These are phyloP conservation scores for Cantharis lateralis DNA, from an alignment of 2,888 invertebrate genomes.

Conservation along the genomic window DNA sequence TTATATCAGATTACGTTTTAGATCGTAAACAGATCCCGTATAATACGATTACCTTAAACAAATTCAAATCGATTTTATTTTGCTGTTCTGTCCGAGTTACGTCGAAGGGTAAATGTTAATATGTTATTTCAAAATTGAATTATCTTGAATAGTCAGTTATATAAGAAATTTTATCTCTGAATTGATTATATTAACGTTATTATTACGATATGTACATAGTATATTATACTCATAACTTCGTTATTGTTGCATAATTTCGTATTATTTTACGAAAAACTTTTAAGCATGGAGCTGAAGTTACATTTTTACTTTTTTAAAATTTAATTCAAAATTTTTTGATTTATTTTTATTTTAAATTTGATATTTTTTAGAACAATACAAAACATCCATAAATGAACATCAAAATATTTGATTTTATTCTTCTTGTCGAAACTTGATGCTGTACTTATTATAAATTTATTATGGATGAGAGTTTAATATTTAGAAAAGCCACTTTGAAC, in stretches of 20 bases:
- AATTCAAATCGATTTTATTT: slow-evolving; percentile 24
- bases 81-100: background rate
- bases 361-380: background rate
- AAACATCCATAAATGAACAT: background rate
- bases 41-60: slow-evolving; percentile 20
- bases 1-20: slow-evolving; percentile 24
- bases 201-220: background rate
- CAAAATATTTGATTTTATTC: background rate
- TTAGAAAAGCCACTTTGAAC: background rate
- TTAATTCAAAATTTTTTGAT: no score
- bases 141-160: background rate
- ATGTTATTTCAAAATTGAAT: background rate
- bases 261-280: no score
- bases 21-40: slow-evolving; percentile 27
- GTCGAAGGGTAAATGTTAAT: background rate
- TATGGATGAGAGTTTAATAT: background rate
- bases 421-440: background rate
- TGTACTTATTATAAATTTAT: background rate
- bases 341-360: no score
- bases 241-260: background rate
- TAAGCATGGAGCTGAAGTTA: no score
- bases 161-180: background rate
- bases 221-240: background rate
- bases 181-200: background rate
- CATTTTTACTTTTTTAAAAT: no score